These are phyloP conservation scores for Macrosoma leucophasiata DNA, from an alignment of 2,888 invertebrate genomes.

Conservation along the genomic window DNA sequence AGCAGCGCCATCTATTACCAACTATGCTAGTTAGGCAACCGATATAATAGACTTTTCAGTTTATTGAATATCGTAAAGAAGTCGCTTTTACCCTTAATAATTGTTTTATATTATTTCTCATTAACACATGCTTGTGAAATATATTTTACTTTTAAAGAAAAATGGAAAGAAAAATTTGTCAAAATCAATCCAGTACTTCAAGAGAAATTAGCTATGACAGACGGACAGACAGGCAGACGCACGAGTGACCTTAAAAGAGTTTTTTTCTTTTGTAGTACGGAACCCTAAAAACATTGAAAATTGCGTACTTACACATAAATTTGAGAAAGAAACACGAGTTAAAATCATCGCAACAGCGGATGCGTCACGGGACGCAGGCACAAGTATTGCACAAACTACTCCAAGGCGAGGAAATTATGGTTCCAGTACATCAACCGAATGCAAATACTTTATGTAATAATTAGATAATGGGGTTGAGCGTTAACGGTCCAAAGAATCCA, in stretches of 20 bases:
- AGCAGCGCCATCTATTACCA: too few species aligned
- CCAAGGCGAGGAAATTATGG: slow-evolving; percentile 44
- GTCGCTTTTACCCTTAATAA: background rate
- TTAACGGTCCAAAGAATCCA: slow-evolving; percentile 32
- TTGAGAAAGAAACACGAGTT: too few species aligned
- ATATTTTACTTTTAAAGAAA: background rate
- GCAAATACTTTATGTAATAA: slow-evolving; percentile 48
- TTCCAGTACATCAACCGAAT: slow-evolving; percentile 40
- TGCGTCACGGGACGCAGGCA: slow-evolving; percentile 41
- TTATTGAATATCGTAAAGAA: too few species aligned
- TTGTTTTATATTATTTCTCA: background rate
- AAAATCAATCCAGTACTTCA: background rate
- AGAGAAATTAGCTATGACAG: background rate
- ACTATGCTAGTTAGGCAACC: too few species aligned
- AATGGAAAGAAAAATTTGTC: background rate
- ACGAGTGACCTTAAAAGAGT: too few species aligned
- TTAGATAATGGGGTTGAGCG: slow-evolving; percentile 45
- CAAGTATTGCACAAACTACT: slow-evolving; percentile 42
- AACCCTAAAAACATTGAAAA: too few species aligned
- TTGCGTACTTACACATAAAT: too few species aligned
- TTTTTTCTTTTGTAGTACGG: too few species aligned
- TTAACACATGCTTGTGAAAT: too few species aligned
- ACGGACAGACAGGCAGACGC: too few species aligned
- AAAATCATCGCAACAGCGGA: slow-evolving; percentile 33
- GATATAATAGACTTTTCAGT: too few species aligned